Conservation (phyloP, 2,797 vertebrate species). For the Bradypodion ventrale region DNA sequence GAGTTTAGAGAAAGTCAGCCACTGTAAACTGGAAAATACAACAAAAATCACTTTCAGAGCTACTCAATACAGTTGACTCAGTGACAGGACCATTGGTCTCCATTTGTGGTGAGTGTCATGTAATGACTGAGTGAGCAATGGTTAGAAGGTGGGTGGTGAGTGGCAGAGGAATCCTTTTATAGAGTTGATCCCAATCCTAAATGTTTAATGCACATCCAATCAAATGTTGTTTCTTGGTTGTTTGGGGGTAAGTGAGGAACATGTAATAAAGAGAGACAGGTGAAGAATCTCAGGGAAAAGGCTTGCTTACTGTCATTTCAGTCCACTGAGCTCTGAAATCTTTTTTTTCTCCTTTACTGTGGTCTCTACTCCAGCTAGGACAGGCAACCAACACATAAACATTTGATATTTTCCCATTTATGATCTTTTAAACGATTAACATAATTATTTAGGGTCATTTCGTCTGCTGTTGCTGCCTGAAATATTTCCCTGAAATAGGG, state of each 20-base stretch:
- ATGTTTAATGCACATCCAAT: not conserved
- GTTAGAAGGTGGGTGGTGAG: too few relatives aligned
- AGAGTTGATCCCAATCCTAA: not conserved
- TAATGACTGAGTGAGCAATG: not conserved
- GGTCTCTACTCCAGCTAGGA: not conserved
- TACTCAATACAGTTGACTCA: not conserved
- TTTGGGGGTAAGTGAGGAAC: not conserved
- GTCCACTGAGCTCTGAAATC: not conserved
- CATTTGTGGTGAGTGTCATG: not conserved
- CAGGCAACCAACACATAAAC: not conserved
- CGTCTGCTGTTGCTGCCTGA: not conserved
- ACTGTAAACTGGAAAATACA: not conserved
- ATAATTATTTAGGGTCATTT: constrained; percentile 25
- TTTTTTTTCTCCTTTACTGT: too few relatives aligned
- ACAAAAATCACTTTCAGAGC: not conserved
- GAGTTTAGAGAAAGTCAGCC: not conserved
- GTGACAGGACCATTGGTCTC: not conserved
- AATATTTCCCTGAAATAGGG: not conserved
- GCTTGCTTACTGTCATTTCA: too few relatives aligned
- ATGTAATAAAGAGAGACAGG: not conserved
- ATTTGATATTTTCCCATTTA: not conserved
- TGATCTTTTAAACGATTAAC: constrained; percentile 24
- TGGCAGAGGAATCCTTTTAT: not conserved
- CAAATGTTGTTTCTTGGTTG: not conserved
- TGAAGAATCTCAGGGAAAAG: not conserved